A percentile compares a stretch with the other conserved stretches of the same genome.
phyloP scores from a whole-genome alignment of 2,888 invertebrate genomes.

The Seira musarum region DNA sequence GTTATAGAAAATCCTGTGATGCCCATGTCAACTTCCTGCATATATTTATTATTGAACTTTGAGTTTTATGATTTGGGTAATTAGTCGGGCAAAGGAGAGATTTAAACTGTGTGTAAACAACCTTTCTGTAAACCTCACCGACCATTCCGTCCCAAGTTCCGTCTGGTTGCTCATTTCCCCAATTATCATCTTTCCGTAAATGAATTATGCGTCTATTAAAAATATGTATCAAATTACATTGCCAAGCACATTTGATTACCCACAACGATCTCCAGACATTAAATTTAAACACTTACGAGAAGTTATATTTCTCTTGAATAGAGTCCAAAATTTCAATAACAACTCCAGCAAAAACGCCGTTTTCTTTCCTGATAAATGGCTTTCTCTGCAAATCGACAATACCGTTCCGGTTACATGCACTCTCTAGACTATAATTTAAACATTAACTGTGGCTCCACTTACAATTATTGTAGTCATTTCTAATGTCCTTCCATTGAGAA shows the following conservation, averaged over 20 bases:
- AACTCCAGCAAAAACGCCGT: constrained; percentile 59
- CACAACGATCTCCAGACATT: too few relatives aligned
- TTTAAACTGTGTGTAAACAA: too few relatives aligned
- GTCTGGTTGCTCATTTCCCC: constrained; percentile 60
- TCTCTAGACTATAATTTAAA: not conserved
- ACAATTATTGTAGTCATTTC: constrained; percentile 62
- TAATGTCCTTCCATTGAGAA: constrained; percentile 35
- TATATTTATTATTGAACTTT: too few relatives aligned
- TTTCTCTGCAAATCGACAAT: constrained; percentile 46
- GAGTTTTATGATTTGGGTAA: too few relatives aligned
- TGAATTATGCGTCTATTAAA: constrained; percentile 42
- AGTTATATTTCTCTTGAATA: constrained; percentile 63
- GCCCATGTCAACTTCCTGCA: constrained; percentile 66
- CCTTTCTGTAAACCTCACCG: constrained; percentile 62
- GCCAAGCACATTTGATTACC: not conserved
- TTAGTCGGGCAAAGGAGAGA: too few relatives aligned
- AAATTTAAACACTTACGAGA: constrained; percentile 54
- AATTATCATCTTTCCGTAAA: constrained; percentile 65
- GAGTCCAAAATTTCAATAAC: constrained; percentile 63
- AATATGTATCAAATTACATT: not conserved
- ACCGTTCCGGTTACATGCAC: too few relatives aligned
- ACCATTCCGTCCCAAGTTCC: constrained; percentile 69
- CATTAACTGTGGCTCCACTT: not conserved
- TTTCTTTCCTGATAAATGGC: constrained; percentile 60
- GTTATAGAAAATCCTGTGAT: constrained; percentile 67